Evolutionary conservation across 2,888 invertebrate species (phyloP).

Genomic region (Synergus umbraculus): DNA sequence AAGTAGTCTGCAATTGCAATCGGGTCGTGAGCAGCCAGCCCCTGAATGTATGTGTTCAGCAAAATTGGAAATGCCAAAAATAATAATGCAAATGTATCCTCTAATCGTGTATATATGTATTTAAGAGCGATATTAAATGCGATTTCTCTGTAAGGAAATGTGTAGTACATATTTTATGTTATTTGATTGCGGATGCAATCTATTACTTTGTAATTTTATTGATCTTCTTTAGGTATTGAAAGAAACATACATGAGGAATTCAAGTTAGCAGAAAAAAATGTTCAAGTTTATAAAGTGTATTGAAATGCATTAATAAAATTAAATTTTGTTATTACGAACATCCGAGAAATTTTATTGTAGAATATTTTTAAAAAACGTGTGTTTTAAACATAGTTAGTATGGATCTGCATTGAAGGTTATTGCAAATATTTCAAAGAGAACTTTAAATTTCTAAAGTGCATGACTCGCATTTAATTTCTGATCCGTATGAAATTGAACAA

Average conservation of each 20-base stretch:
- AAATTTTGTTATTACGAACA: background rate
- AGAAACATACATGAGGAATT: background rate
- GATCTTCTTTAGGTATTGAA: background rate
- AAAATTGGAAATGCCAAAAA: conserved; percentile 1
- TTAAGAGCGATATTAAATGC: conserved; percentile 3
- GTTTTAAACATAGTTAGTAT: background rate
- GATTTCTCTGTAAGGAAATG: background rate
- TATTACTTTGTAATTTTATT: background rate
- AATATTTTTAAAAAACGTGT: background rate
- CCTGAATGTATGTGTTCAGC: conserved; percentile 43
- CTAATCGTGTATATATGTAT: conserved; percentile 1
- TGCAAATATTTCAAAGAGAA: no score
- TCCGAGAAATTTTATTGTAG: background rate
- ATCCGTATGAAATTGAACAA: no score
- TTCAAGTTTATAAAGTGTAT: conserved; percentile 9
- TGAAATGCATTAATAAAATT: background rate
- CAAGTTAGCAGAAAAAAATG: background rate
- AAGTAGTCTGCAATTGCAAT: conserved; percentile 47
- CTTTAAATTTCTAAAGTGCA: no score
- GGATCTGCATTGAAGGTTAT: no score
- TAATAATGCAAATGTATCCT: conserved; percentile 11
- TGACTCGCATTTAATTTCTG: no score
- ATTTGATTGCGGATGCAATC: background rate
- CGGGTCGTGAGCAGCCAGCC: conserved; percentile 48
- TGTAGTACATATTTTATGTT: background rate